Evolutionary conservation across 1,140 invertebrate species (phyloP).

Genomic region (Drosophila insularis): DNA sequence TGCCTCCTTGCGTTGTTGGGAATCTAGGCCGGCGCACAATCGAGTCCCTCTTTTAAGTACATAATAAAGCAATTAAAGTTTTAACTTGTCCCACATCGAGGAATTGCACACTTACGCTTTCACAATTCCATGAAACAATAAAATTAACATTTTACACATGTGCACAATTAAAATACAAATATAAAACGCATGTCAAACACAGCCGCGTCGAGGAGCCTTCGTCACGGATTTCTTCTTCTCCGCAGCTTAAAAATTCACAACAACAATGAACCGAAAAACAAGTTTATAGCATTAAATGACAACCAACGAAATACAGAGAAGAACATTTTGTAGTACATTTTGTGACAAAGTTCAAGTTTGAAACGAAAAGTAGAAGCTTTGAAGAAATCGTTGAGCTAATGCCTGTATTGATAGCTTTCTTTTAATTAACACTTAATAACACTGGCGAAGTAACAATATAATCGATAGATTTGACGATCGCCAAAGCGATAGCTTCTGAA

Average conservation of each 20-base stretch:
- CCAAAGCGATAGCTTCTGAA: not conserved
- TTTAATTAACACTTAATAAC: too few species aligned
- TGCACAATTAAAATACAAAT: constrained; percentile 56
- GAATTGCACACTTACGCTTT: constrained; percentile 11
- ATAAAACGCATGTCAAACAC: constrained; percentile 48
- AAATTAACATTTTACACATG: constrained; percentile 55
- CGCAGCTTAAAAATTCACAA: constrained; percentile 46
- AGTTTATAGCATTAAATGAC: constrained; percentile 62
- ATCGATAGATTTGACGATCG: not conserved
- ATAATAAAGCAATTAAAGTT: constrained; percentile 65
- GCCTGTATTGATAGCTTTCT: too few species aligned
- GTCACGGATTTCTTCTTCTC: constrained; percentile 10
- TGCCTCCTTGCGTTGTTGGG: not conserved
- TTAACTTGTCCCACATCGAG: constrained; percentile 12
- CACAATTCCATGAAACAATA: constrained; percentile 24
- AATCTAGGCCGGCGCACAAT: constrained; percentile 16
- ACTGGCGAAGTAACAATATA: too few species aligned
- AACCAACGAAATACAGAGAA: constrained; percentile 17
- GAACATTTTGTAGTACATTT: not conserved
- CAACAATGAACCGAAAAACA: constrained; percentile 39
- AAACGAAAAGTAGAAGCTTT: too few species aligned
- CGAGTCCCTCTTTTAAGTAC: constrained; percentile 19
- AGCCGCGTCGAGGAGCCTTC: constrained; percentile 17
- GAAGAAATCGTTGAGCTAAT: too few species aligned
- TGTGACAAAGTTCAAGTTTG: too few species aligned